Base-by-base conservation (phyloP, 2,113 vertebrate species). In the Motacilla tschutschensis region DNA sequence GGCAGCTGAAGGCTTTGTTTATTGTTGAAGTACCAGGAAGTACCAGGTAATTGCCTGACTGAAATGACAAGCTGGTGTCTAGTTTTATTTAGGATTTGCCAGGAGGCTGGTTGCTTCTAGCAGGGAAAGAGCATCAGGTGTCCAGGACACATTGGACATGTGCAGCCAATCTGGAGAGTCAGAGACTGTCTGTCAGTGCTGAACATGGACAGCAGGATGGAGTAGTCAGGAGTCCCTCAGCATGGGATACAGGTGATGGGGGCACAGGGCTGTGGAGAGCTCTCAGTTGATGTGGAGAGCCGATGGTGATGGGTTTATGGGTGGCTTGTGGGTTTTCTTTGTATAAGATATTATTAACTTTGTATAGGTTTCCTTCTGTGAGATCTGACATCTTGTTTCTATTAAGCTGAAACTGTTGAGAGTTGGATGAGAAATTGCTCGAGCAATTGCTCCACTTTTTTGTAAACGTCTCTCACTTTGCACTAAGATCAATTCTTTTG, bases 201-300 rank as follows among this genome's bases (percentile, higher is more conserved):
- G 86, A 10, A 3, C 1, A 20, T 5, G 6, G 38, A 14, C 29
- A 9, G n/a, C 24, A 14, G 26, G 53, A 14, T 2, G 1, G 36
- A 25, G 22, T 2, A 17, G 22, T 2, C 2, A 18, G 55, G 29
- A 26, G 10, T 26, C 15, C 33, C 24, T 79, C 60, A 19, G 48
- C 0, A 0, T 16, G n/a, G 15, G 44, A 10, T 17, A 2, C 29
- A 24, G 46, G 36, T 1, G 3, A 4, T 73, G 36, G 20, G 15
- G 31, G 10, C 17, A 17, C 24, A 15, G 0, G 4, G 21, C 53
- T 64, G 38, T 15, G 28, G 40, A 50, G 60, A 66, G 29, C 41
- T 53, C 29, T 51, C 5, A 24, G 25, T 7, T 18, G 1, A 14
- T 26, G 4, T 3, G 16, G 3, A 33, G 41, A 22, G 29, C 5